Evolutionary conservation across 2,113 vertebrate species (phyloP).

Genomic region (Phylloscopus trochilus): DNA sequence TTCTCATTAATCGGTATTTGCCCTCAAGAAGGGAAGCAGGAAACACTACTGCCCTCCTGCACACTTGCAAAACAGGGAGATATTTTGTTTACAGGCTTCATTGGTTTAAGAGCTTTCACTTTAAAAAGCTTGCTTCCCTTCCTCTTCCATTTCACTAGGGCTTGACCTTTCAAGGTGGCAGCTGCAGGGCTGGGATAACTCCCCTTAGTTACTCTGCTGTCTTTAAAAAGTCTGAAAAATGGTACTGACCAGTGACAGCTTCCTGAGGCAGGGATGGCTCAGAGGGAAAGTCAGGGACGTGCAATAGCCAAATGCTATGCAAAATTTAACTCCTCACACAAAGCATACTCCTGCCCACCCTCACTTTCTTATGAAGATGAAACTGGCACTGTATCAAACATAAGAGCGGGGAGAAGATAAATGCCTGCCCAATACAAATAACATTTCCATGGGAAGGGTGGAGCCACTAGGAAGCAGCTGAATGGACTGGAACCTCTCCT

Average conservation of each 20-base stretch:
- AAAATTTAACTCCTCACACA: neutral
- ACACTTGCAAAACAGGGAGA: neutral
- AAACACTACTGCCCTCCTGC: neutral
- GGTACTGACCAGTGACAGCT: neutral
- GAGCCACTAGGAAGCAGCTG: slow-evolving; percentile 24
- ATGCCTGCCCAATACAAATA: neutral
- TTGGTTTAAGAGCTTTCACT: neutral
- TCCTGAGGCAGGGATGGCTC: neutral
- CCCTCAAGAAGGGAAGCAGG: neutral
- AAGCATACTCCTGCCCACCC: neutral
- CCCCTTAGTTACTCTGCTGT: neutral
- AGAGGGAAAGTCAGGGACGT: neutral
- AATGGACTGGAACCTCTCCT: slow-evolving; percentile 4
- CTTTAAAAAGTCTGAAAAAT: neutral
- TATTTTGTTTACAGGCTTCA: neutral
- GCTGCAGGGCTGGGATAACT: neutral
- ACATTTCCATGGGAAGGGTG: slow-evolving; percentile 18
- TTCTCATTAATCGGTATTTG: neutral
- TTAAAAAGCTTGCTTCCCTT: neutral
- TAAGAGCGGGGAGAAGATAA: neutral
- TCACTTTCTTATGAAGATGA: neutral
- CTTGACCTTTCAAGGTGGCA: neutral
- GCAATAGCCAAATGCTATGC: neutral
- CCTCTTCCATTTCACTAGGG: fast-evolving
- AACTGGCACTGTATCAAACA: neutral